A percentile compares a stretch with the other conserved stretches of the same genome.
These are phyloP conservation scores for Nomada ruficornis DNA, from an alignment of 2,888 invertebrate genomes.

Conservation along the genomic window DNA sequence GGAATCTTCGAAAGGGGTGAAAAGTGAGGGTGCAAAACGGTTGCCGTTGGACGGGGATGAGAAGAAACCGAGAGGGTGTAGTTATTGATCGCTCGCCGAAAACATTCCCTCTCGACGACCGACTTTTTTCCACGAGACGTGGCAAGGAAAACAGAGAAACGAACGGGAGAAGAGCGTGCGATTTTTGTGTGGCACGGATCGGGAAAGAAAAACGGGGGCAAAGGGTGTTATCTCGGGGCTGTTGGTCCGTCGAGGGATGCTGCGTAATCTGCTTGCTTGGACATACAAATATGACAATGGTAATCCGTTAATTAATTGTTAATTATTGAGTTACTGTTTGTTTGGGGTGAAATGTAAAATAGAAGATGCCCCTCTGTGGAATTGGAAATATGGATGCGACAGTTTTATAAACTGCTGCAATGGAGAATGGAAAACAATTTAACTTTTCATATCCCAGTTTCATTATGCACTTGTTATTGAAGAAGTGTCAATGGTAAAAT, in stretches of 20 bases:
- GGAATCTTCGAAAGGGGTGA: slow-evolving; percentile 39
- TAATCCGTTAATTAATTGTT: slow-evolving; percentile 32
- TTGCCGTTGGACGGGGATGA: background rate
- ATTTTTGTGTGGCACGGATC: slow-evolving; percentile 32
- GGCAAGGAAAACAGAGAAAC: slow-evolving; percentile 34
- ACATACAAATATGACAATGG: slow-evolving; percentile 23
- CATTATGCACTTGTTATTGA: too few relatives aligned
- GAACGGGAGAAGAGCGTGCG: slow-evolving; percentile 4
- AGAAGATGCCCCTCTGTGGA: background rate
- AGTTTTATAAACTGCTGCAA: too few relatives aligned
- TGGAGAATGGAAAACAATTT: too few relatives aligned
- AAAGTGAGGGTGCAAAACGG: slow-evolving; percentile 12
- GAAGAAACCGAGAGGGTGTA: slow-evolving; percentile 34
- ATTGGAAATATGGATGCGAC: too few relatives aligned
- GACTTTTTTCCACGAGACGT: slow-evolving; percentile 44
- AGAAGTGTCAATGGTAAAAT: too few relatives aligned
- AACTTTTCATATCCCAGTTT: too few relatives aligned
- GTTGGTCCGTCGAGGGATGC: slow-evolving; percentile 39
- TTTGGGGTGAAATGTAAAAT: background rate
- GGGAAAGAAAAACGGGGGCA: background rate
- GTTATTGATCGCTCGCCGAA: slow-evolving; percentile 60
- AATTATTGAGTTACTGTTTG: background rate
- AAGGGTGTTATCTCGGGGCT: slow-evolving; percentile 1
- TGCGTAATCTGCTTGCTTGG: background rate
- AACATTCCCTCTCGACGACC: slow-evolving; percentile 58